Evolutionary conservation across 1,140 invertebrate genomes (phyloP), one percentile per base, ranked within the genome.

Genomic region (Brachionus plicatilis): DNA sequence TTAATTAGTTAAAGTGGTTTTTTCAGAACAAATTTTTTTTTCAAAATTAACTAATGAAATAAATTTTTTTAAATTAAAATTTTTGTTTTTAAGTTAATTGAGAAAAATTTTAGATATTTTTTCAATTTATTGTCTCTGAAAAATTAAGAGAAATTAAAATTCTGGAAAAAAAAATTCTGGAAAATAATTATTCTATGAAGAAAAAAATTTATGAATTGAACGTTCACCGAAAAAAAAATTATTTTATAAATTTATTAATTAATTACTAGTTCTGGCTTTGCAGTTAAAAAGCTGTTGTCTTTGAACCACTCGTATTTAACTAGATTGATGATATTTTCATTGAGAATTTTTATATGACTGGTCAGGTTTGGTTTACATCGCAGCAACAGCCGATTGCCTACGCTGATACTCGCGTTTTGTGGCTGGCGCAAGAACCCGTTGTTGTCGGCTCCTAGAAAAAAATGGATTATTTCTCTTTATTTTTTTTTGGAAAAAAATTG

Each of bases 281-380:
- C 66, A 24, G 9, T 27, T 17, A 82, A 7, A 27, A 9, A 17
- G 11, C 20, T 60, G 20, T 68, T 68, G 27, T 82, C 79, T 68
- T 82, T 82, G 29, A 82, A 82, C 79, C 79, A 82, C 65, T 82
- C 27, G 27, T 82, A 82, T 43, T 68, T 24, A 37, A 82, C 14
- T 14, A 82, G 45, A 60, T 82, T 45, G 14, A 82, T 3, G 14
- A 0, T 82, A 37, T 82, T 82, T 29, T 65, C 79, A 27, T 82
- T 82, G 11, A 82, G 24, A 9, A 27, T 47, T 27, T 68, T 60
- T 20, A 82, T 37, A 45, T 82, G 60, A 7, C 12, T 47, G 9
- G 79, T 65, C 7, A 82, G n/a, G 12, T 82, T 68, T 41, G 79
- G 79, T 27, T 82, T 82, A n/a, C 79, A 82, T 1, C 79, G 50